These are phyloP conservation scores for Achatina immaculata DNA, from an alignment of 1,140 invertebrate species.

Conservation along the genomic window DNA sequence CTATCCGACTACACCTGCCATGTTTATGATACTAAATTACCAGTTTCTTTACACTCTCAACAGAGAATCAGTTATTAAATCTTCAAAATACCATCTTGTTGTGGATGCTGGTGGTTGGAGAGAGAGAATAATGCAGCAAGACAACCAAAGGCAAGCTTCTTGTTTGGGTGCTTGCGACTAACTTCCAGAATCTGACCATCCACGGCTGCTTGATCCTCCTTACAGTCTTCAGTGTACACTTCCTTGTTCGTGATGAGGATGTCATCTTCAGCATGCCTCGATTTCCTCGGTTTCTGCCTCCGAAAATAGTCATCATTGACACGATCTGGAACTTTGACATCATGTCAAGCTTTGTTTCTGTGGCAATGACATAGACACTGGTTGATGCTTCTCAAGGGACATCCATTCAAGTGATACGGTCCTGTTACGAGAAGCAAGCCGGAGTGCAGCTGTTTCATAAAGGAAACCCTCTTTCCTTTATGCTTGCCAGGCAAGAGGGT, in stretches of 20 bases:
- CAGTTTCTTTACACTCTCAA: too few relatives aligned
- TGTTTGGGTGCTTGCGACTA: constrained; percentile 86
- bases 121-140: constrained; percentile 92
- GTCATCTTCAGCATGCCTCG: constrained; percentile 80
- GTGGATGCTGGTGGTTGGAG: constrained; percentile 92
- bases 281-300: constrained; percentile 76
- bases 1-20: too few relatives aligned
- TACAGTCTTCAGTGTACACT: constrained; percentile 82
- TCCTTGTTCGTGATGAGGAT: constrained; percentile 92
- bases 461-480: constrained; percentile 86
- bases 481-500: constrained; percentile 95
- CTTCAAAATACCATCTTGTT: constrained; percentile 95
- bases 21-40: too few relatives aligned
- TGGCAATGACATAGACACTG: constrained; percentile 96
- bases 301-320: constrained; percentile 93
- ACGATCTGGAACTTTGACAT: constrained; percentile 85
- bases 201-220: constrained; percentile 86
- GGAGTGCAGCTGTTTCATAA: constrained; percentile 87
- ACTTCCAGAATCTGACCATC: constrained; percentile 86
- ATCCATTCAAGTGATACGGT: constrained; percentile 88
- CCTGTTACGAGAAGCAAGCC: constrained; percentile 95
- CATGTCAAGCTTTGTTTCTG: constrained; percentile 89
- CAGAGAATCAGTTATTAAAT: too few relatives aligned
- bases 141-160: constrained; percentile 90
- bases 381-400: constrained; percentile 93